Evolutionary conservation across 2,797 vertebrate genomes (phyloP).

Genomic region (Myiotriccus ornatus): DNA sequence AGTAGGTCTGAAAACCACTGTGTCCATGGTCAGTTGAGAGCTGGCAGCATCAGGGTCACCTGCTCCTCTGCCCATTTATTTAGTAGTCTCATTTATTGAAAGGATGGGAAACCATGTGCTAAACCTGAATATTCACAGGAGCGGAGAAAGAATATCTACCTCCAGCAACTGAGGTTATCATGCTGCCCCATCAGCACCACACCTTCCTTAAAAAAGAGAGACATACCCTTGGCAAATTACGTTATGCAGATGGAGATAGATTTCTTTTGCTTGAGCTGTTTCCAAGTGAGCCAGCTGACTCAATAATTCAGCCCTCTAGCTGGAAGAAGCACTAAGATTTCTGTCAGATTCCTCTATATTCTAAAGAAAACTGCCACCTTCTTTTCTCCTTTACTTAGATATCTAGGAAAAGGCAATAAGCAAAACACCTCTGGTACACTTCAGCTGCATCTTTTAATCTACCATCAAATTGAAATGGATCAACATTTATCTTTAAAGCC

Average conservation of each 20-base stretch:
- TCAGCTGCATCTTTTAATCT: conserved; percentile 11
- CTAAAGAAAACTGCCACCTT: conserved; percentile 45
- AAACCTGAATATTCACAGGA: not conserved
- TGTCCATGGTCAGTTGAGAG: not conserved
- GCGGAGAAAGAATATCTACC: not conserved
- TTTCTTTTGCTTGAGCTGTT: conserved; percentile 45
- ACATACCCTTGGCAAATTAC: not conserved
- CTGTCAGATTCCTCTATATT: conserved; percentile 32
- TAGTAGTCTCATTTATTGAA: not conserved
- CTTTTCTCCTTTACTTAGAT: conserved; percentile 27
- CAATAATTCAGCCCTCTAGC: conserved; percentile 44
- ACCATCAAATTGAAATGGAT: not conserved
- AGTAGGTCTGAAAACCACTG: not conserved
- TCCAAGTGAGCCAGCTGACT: conserved; percentile 48
- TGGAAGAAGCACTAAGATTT: conserved; percentile 43
- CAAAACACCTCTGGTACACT: conserved; percentile 6
- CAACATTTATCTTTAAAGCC: not conserved
- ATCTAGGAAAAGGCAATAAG: conserved; percentile 31
- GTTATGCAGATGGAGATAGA: conserved; percentile 27
- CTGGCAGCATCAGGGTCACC: not conserved
- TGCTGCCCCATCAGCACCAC: not conserved
- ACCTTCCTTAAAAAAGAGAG: not conserved
- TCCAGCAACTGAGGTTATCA: not conserved
- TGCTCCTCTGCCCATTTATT: not conserved
- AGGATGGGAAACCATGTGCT: not conserved